A percentile compares a stretch with the other conserved stretches of the same genome.
Conservation (phyloP, 2,888 invertebrate genomes). For the Augiades crinisus region DNA sequence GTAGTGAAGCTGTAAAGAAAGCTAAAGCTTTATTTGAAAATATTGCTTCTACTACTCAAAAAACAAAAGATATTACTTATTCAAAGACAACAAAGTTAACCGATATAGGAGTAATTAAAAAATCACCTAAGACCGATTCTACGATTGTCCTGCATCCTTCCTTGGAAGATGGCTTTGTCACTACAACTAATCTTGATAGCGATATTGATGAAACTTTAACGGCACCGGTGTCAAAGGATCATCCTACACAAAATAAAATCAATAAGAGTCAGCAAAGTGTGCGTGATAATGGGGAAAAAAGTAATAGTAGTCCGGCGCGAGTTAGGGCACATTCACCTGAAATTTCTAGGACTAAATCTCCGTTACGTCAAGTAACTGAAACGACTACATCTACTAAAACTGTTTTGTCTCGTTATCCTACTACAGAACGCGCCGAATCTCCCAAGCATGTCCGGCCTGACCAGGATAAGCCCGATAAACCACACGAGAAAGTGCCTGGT, state of each 20-base stretch:
- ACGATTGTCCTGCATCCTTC: slow-evolving; percentile 47
- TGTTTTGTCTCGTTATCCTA: slow-evolving; percentile 44
- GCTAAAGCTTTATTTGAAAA: slow-evolving; percentile 88
- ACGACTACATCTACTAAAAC: slow-evolving; percentile 46
- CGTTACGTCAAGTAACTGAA: slow-evolving; percentile 46
- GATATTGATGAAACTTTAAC: slow-evolving; percentile 38
- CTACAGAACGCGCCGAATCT: slow-evolving; percentile 47
- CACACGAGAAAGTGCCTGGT: slow-evolving; percentile 55
- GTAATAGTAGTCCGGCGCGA: slow-evolving; percentile 47
- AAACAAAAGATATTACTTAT: slow-evolving; percentile 46
- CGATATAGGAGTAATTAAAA: slow-evolving; percentile 72
- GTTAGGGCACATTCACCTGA: slow-evolving; percentile 49
- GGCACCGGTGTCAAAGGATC: slow-evolving; percentile 34
- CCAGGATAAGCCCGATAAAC: slow-evolving; percentile 42
- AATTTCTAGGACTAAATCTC: slow-evolving; percentile 49
- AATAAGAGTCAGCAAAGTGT: slow-evolving; percentile 35
- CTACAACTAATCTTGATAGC: slow-evolving; percentile 43
- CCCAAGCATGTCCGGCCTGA: slow-evolving; percentile 44
- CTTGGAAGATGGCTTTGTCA: slow-evolving; percentile 45
- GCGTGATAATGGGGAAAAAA: slow-evolving; percentile 40
- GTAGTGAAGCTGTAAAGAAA: slow-evolving; percentile 85
- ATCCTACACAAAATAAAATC: slow-evolving; percentile 39
- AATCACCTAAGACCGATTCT: slow-evolving; percentile 52
- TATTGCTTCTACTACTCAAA: slow-evolving; percentile 70
- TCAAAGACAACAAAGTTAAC: slow-evolving; percentile 64